phyloP scores from a whole-genome alignment of 2,797 vertebrate genomes.

The Alectoris magna region DNA sequence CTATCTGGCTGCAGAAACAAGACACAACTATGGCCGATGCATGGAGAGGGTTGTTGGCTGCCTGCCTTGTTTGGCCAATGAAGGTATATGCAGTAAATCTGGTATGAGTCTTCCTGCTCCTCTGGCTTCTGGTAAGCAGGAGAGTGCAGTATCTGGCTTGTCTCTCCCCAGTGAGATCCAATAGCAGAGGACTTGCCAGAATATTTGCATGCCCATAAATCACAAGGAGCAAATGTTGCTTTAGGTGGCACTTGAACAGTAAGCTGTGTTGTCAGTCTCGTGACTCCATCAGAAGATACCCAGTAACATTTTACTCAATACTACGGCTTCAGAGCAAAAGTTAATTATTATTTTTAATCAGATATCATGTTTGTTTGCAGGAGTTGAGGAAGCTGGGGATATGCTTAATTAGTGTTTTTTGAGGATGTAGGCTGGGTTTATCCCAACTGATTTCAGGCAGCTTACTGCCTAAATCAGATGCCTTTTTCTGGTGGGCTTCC shows the following conservation, averaged over 20 bases:
- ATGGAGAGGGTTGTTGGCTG: neutral
- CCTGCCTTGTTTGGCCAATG: neutral
- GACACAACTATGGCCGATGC: neutral
- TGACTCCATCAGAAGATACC: neutral
- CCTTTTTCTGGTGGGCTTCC: neutral
- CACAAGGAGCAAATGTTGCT: neutral
- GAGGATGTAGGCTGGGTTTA: neutral
- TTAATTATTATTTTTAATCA: neutral
- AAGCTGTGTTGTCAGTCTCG: neutral
- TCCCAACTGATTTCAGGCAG: neutral
- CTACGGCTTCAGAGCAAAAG: neutral
- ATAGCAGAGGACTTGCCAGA: conserved; percentile 21
- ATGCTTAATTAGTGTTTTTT: neutral
- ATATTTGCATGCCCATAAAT: conserved; percentile 38
- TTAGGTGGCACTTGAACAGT: neutral
- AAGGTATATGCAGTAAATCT: conserved; percentile 10
- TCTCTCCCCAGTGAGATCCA: neutral
- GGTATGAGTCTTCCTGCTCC: neutral
- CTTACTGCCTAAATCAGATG: neutral
- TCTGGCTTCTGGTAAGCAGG: neutral
- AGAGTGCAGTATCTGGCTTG: neutral
- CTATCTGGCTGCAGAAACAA: conserved; percentile 57
- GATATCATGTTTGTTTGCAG: neutral
- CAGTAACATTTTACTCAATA: neutral
- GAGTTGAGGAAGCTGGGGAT: neutral